Evolutionary conservation across 2,113 vertebrate genomes (phyloP).

Genomic region (Cyprinodon variegatus): DNA sequence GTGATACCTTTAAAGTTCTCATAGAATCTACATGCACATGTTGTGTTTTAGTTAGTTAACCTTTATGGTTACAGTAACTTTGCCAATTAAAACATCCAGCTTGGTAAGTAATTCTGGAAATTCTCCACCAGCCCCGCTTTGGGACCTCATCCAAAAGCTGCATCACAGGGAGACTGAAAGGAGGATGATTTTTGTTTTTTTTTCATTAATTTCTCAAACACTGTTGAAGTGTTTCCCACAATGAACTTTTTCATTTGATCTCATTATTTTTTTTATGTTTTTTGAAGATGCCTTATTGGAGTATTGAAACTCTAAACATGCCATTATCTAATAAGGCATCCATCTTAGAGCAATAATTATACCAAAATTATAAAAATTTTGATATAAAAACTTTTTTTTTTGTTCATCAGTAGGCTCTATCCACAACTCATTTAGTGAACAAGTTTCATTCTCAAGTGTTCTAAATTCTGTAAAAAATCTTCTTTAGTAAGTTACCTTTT

Average conservation of each 20-base stretch:
- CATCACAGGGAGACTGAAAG: conserved; percentile 39
- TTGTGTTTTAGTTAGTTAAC: neutral
- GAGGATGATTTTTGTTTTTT: conserved; percentile 29
- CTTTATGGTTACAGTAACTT: neutral
- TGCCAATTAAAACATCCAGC: conserved; percentile 11
- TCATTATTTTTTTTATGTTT: conserved; percentile 50
- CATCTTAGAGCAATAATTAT: no score
- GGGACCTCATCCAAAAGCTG: conserved; percentile 40
- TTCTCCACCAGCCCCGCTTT: conserved; percentile 32
- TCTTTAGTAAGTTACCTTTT: no score
- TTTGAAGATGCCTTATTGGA: conserved; percentile 14
- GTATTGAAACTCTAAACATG: no score
- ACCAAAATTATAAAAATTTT: no score
- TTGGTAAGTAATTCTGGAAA: conserved; percentile 26
- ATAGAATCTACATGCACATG: neutral
- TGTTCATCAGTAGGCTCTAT: no score
- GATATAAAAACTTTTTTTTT: no score
- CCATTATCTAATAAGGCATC: no score
- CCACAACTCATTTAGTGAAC: no score
- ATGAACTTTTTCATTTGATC: conserved; percentile 64
- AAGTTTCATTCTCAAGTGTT: no score
- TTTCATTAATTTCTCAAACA: conserved; percentile 45
- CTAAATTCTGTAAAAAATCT: no score
- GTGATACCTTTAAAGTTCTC: neutral
- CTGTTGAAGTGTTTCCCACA: conserved; percentile 29